Evolutionary conservation across 2,797 vertebrate genomes (phyloP).

Genomic region (Semotilus atromaculatus): DNA sequence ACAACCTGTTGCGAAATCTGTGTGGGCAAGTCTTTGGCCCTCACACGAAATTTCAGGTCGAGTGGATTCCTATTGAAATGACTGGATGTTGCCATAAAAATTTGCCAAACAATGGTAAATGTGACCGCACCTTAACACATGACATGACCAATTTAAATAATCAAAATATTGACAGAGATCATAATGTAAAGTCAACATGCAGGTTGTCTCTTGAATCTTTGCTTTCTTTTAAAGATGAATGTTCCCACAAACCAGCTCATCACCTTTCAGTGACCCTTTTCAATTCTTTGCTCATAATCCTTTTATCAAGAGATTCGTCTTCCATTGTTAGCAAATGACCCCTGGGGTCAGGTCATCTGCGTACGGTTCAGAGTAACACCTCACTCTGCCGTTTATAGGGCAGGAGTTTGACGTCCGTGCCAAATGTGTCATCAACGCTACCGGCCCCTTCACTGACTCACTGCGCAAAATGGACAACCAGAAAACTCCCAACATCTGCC

Average conservation of each 20-base stretch:
- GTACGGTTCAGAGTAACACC: constrained; percentile 62
- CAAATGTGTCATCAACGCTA: constrained; percentile 98
- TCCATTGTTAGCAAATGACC: not conserved
- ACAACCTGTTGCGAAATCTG: not conserved
- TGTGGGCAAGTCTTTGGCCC: not conserved
- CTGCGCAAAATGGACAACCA: constrained; percentile 95
- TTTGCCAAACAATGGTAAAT: not conserved
- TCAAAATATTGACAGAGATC: not conserved
- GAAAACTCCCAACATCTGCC: constrained; percentile 86
- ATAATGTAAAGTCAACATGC: not conserved
- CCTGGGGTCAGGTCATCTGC: not conserved
- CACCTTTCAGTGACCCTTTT: not conserved
- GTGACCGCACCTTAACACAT: not conserved
- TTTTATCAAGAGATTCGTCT: not conserved
- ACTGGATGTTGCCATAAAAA: too few relatives aligned
- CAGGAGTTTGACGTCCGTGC: constrained; percentile 93
- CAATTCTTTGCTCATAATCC: not conserved
- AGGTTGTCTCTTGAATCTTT: not conserved
- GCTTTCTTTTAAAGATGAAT: not conserved
- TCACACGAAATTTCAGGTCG: not conserved
- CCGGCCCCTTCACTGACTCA: constrained; percentile 95
- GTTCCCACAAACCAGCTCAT: not conserved
- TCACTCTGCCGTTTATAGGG: constrained; percentile 75
- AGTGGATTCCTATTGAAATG: not conserved
- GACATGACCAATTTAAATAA: not conserved